Evolutionary conservation across 2,888 invertebrate species (phyloP).

Genomic region (Macaria liturata): DNA sequence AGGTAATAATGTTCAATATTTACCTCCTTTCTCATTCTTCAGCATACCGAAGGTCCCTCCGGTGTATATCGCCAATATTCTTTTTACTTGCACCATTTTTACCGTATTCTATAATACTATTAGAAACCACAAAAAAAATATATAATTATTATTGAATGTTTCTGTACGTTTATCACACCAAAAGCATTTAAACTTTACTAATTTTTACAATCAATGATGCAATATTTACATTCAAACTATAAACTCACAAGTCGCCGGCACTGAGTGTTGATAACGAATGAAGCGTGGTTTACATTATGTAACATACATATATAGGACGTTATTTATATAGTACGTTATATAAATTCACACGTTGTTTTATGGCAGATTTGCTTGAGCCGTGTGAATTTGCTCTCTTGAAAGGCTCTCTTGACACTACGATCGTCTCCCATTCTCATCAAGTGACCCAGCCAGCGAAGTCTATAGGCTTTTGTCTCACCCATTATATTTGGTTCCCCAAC

Average conservation of each 20-base stretch:
- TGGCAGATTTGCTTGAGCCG: slow-evolving; percentile 10
- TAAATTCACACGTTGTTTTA: slow-evolving; percentile 13
- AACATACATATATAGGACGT: neutral
- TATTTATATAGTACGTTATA: slow-evolving; percentile 5
- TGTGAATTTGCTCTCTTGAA: slow-evolving; percentile 6
- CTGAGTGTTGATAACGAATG: slow-evolving; percentile 8
- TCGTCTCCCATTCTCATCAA: too few species aligned
- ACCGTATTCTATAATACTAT: neutral
- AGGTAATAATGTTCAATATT: neutral
- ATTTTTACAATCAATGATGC: too few species aligned
- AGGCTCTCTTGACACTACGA: too few species aligned
- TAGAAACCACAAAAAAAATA: neutral
- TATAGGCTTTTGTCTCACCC: too few species aligned
- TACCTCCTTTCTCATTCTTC: slow-evolving; percentile 90
- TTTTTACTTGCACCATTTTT: slow-evolving; percentile 54
- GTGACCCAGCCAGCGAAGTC: too few species aligned
- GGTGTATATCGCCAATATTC: slow-evolving; percentile 87
- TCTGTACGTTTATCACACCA: neutral
- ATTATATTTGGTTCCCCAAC: too few species aligned
- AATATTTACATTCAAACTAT: too few species aligned
- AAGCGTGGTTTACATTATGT: neutral
- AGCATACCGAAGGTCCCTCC: slow-evolving; percentile 99
- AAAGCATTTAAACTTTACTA: too few species aligned
- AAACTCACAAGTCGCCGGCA: too few species aligned
- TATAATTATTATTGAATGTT: neutral